Conservation (phyloP, 2,113 vertebrate species). For the Indri indri region DNA sequence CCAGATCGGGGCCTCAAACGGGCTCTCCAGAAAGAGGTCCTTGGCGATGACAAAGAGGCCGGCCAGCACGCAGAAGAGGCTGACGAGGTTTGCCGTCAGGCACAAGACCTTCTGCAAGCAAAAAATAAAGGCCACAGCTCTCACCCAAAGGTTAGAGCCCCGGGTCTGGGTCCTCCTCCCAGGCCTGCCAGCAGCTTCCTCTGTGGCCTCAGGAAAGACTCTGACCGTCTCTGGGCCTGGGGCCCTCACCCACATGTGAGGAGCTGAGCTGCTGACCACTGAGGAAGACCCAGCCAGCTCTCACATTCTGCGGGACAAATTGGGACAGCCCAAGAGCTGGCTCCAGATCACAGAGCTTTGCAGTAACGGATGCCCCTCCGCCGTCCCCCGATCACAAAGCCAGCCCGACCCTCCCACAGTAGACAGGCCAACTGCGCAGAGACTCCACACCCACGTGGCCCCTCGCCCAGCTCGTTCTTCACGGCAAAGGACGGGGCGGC, state of each 20-base stretch:
- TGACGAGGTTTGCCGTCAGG: background rate
- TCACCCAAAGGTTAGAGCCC: background rate
- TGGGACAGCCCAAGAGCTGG: background rate
- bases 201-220: background rate
- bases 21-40: constrained; percentile 59
- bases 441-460: background rate
- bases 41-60: constrained; percentile 43
- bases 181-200: background rate
- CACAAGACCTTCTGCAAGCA: background rate
- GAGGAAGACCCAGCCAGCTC: background rate
- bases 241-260: fast-evolving
- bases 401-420: background rate
- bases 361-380: too few relatives aligned
- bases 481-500: too few relatives aligned
- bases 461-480: background rate
- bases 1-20: constrained; percentile 16
- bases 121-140: fast-evolving
- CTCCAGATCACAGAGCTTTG: background rate
- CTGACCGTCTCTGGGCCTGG: background rate
- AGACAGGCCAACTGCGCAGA: background rate
- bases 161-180: fast-evolving
- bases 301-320: background rate
- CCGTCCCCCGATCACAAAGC: background rate
- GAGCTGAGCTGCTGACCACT: background rate
- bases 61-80: background rate